phyloP scores from a whole-genome alignment of 2,113 vertebrate genomes.

The Ochotona princeps region DNA sequence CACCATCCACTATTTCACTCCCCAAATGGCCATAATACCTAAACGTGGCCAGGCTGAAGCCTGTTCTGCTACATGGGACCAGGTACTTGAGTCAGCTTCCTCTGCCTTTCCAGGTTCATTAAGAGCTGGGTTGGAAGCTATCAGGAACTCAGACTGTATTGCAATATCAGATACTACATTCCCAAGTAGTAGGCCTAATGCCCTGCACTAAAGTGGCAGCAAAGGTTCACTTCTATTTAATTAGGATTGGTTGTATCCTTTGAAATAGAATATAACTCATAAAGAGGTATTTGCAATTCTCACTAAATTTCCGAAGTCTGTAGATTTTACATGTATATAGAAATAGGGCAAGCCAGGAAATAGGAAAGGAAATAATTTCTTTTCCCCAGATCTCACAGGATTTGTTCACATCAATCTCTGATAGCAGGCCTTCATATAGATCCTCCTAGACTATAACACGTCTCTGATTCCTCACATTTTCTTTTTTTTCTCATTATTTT shows the following conservation, averaged over 20 bases:
- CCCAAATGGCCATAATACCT: no score
- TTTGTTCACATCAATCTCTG: neutral
- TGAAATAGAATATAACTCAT: neutral
- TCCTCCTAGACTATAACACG: neutral
- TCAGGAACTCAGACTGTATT: no score
- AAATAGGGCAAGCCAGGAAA: neutral
- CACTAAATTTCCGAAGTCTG: neutral
- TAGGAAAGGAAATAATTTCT: neutral
- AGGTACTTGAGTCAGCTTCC: no score
- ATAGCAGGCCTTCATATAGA: neutral
- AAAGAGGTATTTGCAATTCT: neutral
- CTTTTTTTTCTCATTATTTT: no score
- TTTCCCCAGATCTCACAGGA: neutral
- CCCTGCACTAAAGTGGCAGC: no score
- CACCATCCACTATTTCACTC: no score
- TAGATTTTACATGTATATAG: neutral
- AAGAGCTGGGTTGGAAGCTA: no score
- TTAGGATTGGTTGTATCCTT: slow-evolving; percentile 28
- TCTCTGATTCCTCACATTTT: neutral
- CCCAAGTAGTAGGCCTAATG: no score
- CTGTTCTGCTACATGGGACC: no score
- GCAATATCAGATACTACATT: no score
- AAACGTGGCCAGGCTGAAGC: no score
- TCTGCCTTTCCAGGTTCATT: no score
- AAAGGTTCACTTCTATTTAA: neutral